phyloP scores from a whole-genome alignment of 1,140 invertebrate genomes.

The Acromyrmex echinatior region DNA sequence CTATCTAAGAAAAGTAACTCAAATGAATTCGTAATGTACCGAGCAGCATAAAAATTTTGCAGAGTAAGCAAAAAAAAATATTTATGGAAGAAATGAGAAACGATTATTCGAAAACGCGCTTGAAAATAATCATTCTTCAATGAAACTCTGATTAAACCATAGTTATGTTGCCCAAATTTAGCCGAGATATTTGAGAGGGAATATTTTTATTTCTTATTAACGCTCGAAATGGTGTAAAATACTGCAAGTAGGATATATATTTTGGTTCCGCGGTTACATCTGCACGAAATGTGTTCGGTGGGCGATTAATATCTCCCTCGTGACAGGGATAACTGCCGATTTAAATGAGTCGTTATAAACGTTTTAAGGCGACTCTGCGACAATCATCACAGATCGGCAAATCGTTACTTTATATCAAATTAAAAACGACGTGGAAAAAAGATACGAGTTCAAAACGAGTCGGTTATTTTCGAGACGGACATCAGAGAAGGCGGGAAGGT shows the following conservation, averaged over 20 bases:
- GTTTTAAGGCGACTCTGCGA: slow-evolving; percentile 30
- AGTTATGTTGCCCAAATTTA: slow-evolving; percentile 39
- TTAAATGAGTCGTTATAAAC: slow-evolving; percentile 45
- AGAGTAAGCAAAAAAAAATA: background rate
- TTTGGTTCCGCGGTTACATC: slow-evolving; percentile 27
- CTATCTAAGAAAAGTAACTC: background rate
- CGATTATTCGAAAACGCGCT: slow-evolving; percentile 10
- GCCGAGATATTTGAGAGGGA: slow-evolving; percentile 5
- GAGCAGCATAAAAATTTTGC: background rate
- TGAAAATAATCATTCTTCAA: slow-evolving; percentile 31
- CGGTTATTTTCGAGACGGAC: slow-evolving; percentile 65
- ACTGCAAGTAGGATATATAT: slow-evolving; percentile 42
- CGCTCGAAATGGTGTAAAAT: background rate
- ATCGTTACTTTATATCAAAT: slow-evolving; percentile 30
- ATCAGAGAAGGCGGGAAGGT: background rate
- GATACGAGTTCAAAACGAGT: slow-evolving; percentile 39
- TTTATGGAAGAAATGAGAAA: background rate
- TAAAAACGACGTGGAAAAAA: slow-evolving; percentile 49
- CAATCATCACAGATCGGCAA: slow-evolving; percentile 30
- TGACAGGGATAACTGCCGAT: slow-evolving; percentile 46
- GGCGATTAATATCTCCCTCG: slow-evolving; percentile 40
- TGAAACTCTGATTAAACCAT: slow-evolving; percentile 35
- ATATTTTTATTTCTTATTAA: slow-evolving; percentile 55
- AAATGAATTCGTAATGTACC: background rate
- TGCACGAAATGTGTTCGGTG: background rate